Evolutionary conservation across 2,113 vertebrate genomes (phyloP).

Genomic region (Cyphomyrus discorhynchus): DNA sequence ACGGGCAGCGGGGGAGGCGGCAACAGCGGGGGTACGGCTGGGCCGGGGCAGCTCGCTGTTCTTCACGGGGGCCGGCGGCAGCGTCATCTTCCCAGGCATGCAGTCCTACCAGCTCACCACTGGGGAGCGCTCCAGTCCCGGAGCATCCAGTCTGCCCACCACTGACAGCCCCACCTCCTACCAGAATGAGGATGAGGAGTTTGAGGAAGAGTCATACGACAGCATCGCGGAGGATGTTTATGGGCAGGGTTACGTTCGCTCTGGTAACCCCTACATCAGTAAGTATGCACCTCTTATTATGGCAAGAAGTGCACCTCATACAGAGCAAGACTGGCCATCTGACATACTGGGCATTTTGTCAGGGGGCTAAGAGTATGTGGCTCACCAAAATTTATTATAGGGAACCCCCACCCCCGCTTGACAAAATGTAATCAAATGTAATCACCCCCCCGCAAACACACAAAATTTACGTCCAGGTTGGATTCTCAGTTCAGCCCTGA

Average conservation of each 20-base stretch:
- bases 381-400: not conserved
- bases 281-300: slow-evolving; percentile 39
- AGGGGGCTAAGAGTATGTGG: not conserved
- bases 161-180: slow-evolving; percentile 92
- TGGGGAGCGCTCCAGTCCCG: slow-evolving; percentile 81
- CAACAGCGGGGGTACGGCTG: slow-evolving; percentile 29
- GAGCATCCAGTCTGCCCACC: slow-evolving; percentile 82
- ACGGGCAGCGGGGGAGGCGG: slow-evolving; percentile 34
- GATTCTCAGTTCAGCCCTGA: not conserved
- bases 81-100: slow-evolving; percentile 73
- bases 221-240: slow-evolving; percentile 75
- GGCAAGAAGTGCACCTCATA: not conserved
- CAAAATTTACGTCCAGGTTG: not conserved
- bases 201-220: slow-evolving; percentile 86
- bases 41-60: slow-evolving; percentile 52
- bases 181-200: slow-evolving; percentile 86
- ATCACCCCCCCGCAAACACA: not conserved
- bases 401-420: not conserved
- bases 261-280: slow-evolving; percentile 74
- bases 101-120: slow-evolving; percentile 65
- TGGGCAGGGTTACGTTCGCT: slow-evolving; percentile 81
- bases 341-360: not conserved
- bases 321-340: not conserved
- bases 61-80: slow-evolving; percentile 41
- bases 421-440: not conserved